Conservation (phyloP, 2,113 vertebrate species). For the Tonatia bakeri region DNA sequence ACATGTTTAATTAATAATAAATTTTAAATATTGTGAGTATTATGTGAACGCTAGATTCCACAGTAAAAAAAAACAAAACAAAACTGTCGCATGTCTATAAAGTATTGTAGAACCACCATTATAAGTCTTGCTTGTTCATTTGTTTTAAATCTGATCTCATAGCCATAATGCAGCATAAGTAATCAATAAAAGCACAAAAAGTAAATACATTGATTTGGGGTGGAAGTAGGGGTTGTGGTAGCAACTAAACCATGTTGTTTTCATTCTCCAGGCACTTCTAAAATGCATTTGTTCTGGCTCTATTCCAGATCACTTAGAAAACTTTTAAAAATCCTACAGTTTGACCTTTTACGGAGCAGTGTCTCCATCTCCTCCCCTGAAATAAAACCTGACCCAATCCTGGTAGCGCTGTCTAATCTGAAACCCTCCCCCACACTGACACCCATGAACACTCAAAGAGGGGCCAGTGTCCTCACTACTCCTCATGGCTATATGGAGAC, state of each 20-base stretch:
- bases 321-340: neutral
- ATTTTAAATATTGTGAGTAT: neutral
- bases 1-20: neutral
- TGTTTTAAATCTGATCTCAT: neutral
- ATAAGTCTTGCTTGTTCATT: neutral
- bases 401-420: neutral
- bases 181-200: neutral
- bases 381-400: neutral
- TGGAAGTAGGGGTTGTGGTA: neutral
- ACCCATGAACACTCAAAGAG: too few relatives aligned
- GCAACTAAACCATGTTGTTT: neutral
- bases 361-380: neutral
- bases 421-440: neutral
- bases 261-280: neutral
- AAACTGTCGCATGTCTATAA: neutral
- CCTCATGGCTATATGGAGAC: neutral
- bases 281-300: neutral
- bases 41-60: neutral
- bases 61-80: neutral
- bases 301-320: neutral
- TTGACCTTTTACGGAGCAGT: neutral
- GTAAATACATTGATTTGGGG: neutral
- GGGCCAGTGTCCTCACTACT: neutral
- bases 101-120: neutral
- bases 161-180: neutral